Evolutionary conservation across 1,140 invertebrate genomes (phyloP).

Genomic region (Cotesia typhae): DNA sequence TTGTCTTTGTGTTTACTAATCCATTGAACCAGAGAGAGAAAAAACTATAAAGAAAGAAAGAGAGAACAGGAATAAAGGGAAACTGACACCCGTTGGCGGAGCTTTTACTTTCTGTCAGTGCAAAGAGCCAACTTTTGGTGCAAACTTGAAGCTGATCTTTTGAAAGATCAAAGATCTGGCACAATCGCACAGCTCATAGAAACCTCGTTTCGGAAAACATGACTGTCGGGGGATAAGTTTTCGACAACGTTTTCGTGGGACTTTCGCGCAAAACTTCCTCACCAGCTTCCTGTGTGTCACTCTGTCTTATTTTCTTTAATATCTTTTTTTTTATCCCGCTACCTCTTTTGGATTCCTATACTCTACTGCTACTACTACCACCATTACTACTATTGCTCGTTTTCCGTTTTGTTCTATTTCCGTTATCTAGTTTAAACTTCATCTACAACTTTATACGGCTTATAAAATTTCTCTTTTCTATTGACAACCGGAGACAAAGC

Average conservation of each 20-base stretch:
- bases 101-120: conserved; percentile 15
- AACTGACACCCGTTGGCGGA: not conserved
- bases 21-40: not conserved
- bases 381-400: not conserved
- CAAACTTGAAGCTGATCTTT: conserved; percentile 26
- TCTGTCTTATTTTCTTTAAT: too few relatives aligned
- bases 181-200: not conserved
- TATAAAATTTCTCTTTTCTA: not conserved
- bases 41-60: not conserved
- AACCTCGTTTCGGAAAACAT: conserved; percentile 2
- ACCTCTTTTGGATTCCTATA: too few relatives aligned
- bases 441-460: conserved; percentile 14
- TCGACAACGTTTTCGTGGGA: conserved; percentile 5
- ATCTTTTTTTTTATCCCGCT: too few relatives aligned
- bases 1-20: too few relatives aligned
- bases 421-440: conserved; percentile 22
- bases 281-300: too few relatives aligned
- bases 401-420: conserved; percentile 18
- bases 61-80: not conserved
- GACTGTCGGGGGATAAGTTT: conserved; percentile 9
- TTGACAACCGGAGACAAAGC: conserved; percentile 8
- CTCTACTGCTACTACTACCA: too few relatives aligned
- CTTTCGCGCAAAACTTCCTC: too few relatives aligned
- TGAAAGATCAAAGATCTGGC: conserved; percentile 1
- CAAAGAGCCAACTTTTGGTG: conserved; percentile 3